These are phyloP conservation scores for Elgaria multicarinata DNA, from an alignment of 2,113 vertebrate genomes.

Conservation along the genomic window DNA sequence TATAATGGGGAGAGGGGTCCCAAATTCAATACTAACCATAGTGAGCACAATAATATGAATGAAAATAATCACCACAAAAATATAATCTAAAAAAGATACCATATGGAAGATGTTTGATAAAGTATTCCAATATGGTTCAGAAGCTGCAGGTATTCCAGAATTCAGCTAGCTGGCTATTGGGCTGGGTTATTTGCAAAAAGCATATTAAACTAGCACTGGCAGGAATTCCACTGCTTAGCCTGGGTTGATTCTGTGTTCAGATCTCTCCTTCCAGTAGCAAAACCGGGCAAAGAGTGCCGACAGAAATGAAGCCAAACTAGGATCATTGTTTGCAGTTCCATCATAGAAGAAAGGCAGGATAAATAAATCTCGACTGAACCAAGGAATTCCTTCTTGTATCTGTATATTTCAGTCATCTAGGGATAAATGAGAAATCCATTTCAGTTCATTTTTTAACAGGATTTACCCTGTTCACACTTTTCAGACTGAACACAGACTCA, in stretches of 20 bases:
- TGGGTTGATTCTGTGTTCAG: background rate
- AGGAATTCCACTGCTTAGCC: background rate
- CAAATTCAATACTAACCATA: no score
- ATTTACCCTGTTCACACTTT: no score
- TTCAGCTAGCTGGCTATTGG: background rate
- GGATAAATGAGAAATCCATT: no score
- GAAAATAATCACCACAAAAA: no score
- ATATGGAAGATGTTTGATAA: no score
- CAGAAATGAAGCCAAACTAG: background rate
- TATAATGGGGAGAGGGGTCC: no score
- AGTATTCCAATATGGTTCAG: background rate
- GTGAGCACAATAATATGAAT: no score
- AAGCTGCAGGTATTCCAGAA: background rate
- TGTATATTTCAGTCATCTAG: background rate
- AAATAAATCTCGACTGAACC: background rate
- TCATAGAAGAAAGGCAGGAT: background rate
- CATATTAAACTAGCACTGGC: background rate
- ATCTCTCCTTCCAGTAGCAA: background rate
- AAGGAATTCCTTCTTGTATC: background rate
- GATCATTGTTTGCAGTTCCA: background rate
- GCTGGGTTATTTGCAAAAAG: background rate
- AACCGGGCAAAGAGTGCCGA: background rate
- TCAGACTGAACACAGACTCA: no score
- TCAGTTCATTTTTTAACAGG: no score
- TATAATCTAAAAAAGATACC: no score